Conservation (phyloP, 2,888 invertebrate species). For the Xanthorhoe spadicearia region DNA sequence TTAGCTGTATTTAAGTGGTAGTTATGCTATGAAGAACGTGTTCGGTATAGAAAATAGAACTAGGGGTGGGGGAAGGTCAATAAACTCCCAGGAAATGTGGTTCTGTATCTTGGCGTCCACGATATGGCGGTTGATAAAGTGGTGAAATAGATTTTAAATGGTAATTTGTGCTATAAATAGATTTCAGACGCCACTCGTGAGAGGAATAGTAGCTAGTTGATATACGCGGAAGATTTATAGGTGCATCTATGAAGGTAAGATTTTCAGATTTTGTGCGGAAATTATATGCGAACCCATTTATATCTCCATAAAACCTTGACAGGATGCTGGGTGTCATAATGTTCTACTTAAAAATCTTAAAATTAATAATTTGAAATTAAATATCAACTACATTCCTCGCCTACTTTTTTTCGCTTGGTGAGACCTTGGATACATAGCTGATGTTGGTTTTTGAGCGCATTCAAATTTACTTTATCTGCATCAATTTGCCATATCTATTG, state of each 20-base stretch:
- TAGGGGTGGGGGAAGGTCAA: slow-evolving; percentile 52
- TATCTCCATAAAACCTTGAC: not conserved
- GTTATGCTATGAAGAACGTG: slow-evolving; percentile 43
- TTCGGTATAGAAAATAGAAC: slow-evolving; percentile 53
- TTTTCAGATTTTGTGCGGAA: not conserved
- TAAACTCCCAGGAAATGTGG: slow-evolving; percentile 46
- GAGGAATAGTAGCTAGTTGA: slow-evolving; percentile 20
- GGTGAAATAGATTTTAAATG: slow-evolving; percentile 23
- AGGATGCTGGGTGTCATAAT: not conserved
- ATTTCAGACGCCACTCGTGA: slow-evolving; percentile 1
- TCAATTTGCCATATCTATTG: not conserved
- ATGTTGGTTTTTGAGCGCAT: not conserved
- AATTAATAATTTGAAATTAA: not conserved
- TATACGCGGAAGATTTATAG: slow-evolving; percentile 12
- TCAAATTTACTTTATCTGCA: not conserved
- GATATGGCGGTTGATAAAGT: slow-evolving; percentile 30
- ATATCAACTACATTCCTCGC: not conserved
- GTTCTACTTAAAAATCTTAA: too few relatives aligned
- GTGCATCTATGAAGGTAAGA: not conserved
- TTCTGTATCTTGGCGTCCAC: slow-evolving; percentile 42
- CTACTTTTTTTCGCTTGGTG: not conserved
- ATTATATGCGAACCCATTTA: not conserved
- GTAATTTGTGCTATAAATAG: slow-evolving; percentile 27
- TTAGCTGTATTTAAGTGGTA: slow-evolving; percentile 12
- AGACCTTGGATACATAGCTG: not conserved